Conservation (phyloP, 2,113 vertebrate species). For the Stercorarius parasiticus region DNA sequence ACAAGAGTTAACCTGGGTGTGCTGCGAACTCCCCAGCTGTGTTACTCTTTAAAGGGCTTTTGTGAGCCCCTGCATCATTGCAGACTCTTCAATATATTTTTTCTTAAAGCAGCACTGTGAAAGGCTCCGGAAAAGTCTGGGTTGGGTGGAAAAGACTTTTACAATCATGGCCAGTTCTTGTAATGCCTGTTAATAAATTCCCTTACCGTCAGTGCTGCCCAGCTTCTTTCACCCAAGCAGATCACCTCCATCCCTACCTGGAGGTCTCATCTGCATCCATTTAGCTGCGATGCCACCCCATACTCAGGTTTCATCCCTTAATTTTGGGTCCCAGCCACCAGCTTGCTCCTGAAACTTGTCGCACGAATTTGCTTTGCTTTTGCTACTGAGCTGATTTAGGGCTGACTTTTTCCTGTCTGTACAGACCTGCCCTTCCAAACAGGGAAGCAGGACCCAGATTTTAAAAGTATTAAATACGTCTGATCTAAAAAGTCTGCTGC, state of each 20-base stretch:
- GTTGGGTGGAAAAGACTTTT: neutral
- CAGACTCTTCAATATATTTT: neutral
- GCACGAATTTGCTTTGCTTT: neutral
- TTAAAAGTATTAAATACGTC: neutral
- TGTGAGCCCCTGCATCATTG: neutral
- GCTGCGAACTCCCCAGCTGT: neutral
- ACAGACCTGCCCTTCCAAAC: neutral
- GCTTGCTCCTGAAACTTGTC: neutral
- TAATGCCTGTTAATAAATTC: neutral
- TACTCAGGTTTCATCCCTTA: neutral
- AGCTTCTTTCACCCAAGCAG: neutral
- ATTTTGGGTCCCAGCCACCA: neutral
- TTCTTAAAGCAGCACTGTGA: neutral
- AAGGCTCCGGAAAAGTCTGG: neutral
- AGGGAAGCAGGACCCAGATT: neutral
- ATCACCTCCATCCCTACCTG: neutral
- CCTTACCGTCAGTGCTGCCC: neutral
- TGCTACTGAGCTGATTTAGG: neutral
- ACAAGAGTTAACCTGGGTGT: neutral
- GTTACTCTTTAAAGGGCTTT: neutral
- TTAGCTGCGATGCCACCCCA: accelerated
- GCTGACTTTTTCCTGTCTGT: neutral
- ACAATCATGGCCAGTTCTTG: neutral
- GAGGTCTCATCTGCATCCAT: neutral
- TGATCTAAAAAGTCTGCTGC: neutral